Base-by-base conservation (phyloP, 2,888 invertebrate species). In the Ophraella communa region DNA sequence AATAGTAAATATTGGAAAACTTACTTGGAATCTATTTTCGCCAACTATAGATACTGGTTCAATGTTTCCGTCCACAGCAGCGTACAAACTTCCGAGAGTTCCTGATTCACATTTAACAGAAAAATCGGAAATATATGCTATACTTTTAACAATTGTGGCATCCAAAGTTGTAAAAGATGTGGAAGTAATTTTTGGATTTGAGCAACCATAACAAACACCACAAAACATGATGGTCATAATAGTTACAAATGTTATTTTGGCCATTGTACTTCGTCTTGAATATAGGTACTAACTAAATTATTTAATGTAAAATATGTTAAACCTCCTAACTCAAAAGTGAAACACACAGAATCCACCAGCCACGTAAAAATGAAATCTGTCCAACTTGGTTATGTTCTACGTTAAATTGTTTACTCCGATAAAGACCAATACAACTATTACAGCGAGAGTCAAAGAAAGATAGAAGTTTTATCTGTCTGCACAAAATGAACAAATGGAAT, bases 51-150 rank as follows among this genome's bases (percentile, higher is more conserved):
- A 94, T 30, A 94, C 95, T 23, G 94, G 92, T 59, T 94, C 84
- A n/a, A 94, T 86, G 79, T 89, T 91, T 49, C 94, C 94, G 72
- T 92, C 91, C 62, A 96, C 88, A 79, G 96, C 95, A 14, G 96
- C 97, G 81, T 95, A 96, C 62, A 97, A 83, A 68, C 87, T 87
- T 63, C 85, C 84, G 73, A 85, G 73, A 2, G 85, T 83, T 18
- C 85, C 85, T 71, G 90, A 88, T 71, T 86, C 87, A 79, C 98
- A 98, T 78, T 91, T 89, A 45, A 98, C 84, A 8, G 89, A 86
- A 83, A 98, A 96, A 82, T 97, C 95, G 11, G 93, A 90, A 74
- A 98, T 91, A 82, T 94, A 95, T 0, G 95, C 96, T 72, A 97
- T 93, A 79, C 89, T 92, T 70, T 92, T 91, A 10, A 98, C 90